Evolutionary conservation across 2,888 invertebrate species (phyloP).

Genomic region (Mayetiola destructor): DNA sequence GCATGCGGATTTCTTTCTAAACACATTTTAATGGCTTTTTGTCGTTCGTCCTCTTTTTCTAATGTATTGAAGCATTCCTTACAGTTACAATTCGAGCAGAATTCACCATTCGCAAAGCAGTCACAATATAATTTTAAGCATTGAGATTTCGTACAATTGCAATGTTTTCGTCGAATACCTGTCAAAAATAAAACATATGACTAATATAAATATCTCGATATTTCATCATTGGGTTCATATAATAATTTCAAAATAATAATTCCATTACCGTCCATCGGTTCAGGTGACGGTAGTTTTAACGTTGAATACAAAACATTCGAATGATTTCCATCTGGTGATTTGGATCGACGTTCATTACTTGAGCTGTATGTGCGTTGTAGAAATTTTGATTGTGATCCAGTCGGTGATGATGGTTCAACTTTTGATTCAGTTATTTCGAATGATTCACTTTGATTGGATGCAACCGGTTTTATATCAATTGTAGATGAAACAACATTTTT

Average conservation of each 20-base stretch:
- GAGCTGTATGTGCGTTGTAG: not conserved
- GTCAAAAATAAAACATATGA: not conserved
- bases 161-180: constrained; percentile 64
- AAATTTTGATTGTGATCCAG: not conserved
- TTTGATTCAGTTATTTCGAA: not conserved
- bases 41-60: constrained; percentile 85
- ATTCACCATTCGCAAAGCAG: constrained; percentile 98
- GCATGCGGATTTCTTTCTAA: constrained; percentile 95
- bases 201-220: not conserved
- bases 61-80: constrained; percentile 94
- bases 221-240: not conserved
- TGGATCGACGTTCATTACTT: not conserved
- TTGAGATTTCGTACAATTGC: constrained; percentile 98
- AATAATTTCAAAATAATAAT: not conserved
- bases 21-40: constrained; percentile 85
- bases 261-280: constrained; percentile 4
- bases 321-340: not conserved
- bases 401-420: not conserved
- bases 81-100: constrained; percentile 96
- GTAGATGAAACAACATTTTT: not conserved
- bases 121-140: constrained; percentile 98
- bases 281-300: not conserved
- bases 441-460: not conserved
- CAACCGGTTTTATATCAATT: constrained; percentile 10
- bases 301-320: constrained; percentile 4